Percentiles rank a stretch among this genome's conserved stretches.
These are phyloP conservation scores for Clusia tigrina DNA, from an alignment of 2,888 invertebrate species.

Conservation along the genomic window DNA sequence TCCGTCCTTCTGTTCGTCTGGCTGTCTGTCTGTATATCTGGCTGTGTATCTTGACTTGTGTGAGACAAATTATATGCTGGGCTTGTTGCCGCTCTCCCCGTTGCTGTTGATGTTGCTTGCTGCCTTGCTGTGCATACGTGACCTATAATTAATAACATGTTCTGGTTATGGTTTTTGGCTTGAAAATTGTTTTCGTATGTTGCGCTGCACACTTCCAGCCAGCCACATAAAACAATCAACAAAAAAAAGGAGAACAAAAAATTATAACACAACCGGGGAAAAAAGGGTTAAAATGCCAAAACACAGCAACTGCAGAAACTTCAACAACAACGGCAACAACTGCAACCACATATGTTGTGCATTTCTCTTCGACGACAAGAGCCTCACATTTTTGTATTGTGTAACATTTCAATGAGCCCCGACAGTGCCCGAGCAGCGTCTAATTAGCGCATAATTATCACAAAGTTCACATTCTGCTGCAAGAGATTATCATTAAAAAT, in stretches of 20 bases:
- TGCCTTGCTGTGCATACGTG: constrained; percentile 52
- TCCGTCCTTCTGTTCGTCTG: too few relatives aligned
- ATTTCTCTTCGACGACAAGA: constrained; percentile 47
- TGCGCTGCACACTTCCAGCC: not conserved
- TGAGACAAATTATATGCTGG: constrained; percentile 1
- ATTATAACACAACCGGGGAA: not conserved
- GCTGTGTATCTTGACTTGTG: not conserved
- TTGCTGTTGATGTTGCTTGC: constrained; percentile 45
- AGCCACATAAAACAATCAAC: not conserved
- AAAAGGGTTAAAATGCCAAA: constrained; percentile 2
- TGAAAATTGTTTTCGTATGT: not conserved
- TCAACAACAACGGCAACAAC: not conserved
- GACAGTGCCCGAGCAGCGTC: not conserved
- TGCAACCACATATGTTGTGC: constrained; percentile 49
- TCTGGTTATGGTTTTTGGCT: constrained; percentile 50
- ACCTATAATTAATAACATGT: constrained; percentile 57
- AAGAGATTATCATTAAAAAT: not conserved
- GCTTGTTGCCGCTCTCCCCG: not conserved
- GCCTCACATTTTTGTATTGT: not conserved
- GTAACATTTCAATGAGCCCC: not conserved
- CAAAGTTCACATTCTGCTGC: not conserved
- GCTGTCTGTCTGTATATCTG: not conserved
- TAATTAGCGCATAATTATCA: constrained; percentile 5
- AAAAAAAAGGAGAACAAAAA: not conserved
- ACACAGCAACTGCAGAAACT: not conserved